phyloP scores from a whole-genome alignment of 1,140 invertebrate species.

The Bombus cullumanus region DNA sequence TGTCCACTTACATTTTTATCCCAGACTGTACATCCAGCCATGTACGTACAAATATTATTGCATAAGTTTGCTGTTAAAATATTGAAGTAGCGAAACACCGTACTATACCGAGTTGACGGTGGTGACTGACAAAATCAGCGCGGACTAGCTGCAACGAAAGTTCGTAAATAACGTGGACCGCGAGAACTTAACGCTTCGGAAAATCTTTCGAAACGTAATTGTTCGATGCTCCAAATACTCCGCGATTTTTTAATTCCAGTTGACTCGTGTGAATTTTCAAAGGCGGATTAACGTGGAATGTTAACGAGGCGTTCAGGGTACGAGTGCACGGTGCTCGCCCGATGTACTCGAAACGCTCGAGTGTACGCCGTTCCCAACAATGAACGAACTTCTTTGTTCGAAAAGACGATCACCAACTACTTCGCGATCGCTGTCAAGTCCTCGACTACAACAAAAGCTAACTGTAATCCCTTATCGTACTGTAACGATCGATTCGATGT shows the following conservation, averaged over 20 bases:
- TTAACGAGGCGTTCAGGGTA: constrained; percentile 10
- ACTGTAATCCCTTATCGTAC: constrained; percentile 47
- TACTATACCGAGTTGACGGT: too few species aligned
- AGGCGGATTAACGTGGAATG: constrained; percentile 11
- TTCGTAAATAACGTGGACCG: too few species aligned
- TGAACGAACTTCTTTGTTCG: constrained; percentile 45
- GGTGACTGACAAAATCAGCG: too few species aligned
- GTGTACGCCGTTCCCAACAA: constrained; percentile 1
- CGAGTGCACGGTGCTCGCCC: neutral
- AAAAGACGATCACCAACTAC: constrained; percentile 1
- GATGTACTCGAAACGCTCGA: neutral
- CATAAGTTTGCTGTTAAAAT: too few species aligned
- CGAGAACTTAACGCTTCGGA: too few species aligned
- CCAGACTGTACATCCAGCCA: too few species aligned
- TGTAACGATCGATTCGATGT: constrained; percentile 39
- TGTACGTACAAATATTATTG: too few species aligned
- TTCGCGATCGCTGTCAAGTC: neutral
- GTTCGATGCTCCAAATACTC: neutral
- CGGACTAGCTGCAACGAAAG: too few species aligned
- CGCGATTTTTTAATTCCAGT: neutral
- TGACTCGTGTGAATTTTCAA: constrained; percentile 17
- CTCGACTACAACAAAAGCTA: constrained; percentile 22
- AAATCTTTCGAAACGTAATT: neutral
- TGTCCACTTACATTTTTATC: too few species aligned
- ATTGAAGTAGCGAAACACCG: too few species aligned